Evolutionary conservation across 2,797 vertebrate species (phyloP), one percentile per base, ranked within the genome.

Genomic region (Gobionotothen gibberifrons): DNA sequence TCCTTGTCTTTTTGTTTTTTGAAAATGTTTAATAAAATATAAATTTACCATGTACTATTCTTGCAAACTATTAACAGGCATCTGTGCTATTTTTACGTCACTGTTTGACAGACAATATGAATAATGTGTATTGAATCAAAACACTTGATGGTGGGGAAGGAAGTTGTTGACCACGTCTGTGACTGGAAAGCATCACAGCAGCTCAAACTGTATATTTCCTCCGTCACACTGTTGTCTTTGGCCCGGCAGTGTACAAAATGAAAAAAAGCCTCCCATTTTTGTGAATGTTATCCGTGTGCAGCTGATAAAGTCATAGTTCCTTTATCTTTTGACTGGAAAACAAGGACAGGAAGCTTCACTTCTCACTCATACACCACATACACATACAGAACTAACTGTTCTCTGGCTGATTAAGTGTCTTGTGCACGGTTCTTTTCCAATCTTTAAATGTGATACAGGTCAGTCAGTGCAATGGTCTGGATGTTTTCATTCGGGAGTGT

Each of bases 111-210:
- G 63, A 63, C 15, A 26, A 19, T 56, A 66, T 51, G 9, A 76
- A 72, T 36, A 60, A 51, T 19, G 10, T 78, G 60, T 29, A 17
- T 39, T 59, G 16, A 76, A 55, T 83, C 53, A 65, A 75, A 70
- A 21, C 55, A 72, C 46, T 22, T 67, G 54, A 52, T 75, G 55
- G 51, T 10, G 11, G 13, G 76, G 78, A 80, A 85, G 84, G 81
- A 89, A 86, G 87, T 76, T 66, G 76, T 85, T 84, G 75, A 70
- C 63, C 73, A 69, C 62, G 66, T 77, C 66, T 56, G 47, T 77
- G 68, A 77, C 54, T 9, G 7, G 46, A 48, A 52, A 78, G 58
- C 71, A 60, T 32, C 49, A 46, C 69, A 54, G 68, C 32, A 36
- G 65, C 66, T 42, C 51, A 14, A 60, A 55, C 75, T 68, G 52